phyloP scores from a whole-genome alignment of 30 jellyfish, hydroid and myxozoan species.

The Sanderia malayensis region DNA sequence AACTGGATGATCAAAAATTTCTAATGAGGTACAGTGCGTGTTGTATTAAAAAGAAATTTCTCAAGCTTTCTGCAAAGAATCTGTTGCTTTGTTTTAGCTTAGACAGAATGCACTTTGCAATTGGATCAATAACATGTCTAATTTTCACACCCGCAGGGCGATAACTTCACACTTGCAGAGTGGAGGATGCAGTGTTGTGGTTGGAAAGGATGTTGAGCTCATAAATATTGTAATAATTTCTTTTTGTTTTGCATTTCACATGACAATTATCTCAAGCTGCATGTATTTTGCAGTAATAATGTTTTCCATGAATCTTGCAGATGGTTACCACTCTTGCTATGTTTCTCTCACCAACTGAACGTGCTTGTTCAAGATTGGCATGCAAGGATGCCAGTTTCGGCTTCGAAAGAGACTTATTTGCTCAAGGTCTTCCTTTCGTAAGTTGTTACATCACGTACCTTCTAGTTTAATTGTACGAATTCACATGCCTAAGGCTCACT shows the following conservation, averaged over 20 bases:
- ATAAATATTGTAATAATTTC: slow-evolving; percentile 63
- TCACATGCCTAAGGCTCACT: too few species aligned
- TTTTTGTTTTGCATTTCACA: too few species aligned
- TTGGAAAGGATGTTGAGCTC: slow-evolving; percentile 44
- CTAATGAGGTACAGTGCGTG: slow-evolving; percentile 96
- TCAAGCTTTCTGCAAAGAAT: too few species aligned
- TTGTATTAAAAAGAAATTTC: too few species aligned
- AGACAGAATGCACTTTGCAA: too few species aligned
- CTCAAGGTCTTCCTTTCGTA: slow-evolving; percentile 74
- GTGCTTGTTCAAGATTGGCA: slow-evolving; percentile 76
- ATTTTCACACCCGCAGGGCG: slow-evolving; percentile 42
- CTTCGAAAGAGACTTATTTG: slow-evolving; percentile 54
- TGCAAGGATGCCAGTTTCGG: slow-evolving; percentile 14
- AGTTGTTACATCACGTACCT: too few species aligned
- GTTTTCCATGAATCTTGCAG: slow-evolving; percentile 40
- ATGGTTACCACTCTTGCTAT: slow-evolving; percentile 72
- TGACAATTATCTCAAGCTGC: too few species aligned
- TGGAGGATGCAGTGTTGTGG: slow-evolving; percentile 78
- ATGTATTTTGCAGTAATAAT: too few species aligned
- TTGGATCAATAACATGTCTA: too few species aligned
- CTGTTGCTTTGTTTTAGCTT: too few species aligned
- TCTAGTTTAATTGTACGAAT: too few species aligned
- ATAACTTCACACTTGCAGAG: slow-evolving; percentile 91
- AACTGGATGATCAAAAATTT: slow-evolving; percentile 49
- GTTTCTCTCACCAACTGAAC: slow-evolving; percentile 61